Evolutionary conservation across 2,888 invertebrate species (phyloP), one percentile per base, ranked within the genome.

Genomic region (Hybos culiciformis): DNA sequence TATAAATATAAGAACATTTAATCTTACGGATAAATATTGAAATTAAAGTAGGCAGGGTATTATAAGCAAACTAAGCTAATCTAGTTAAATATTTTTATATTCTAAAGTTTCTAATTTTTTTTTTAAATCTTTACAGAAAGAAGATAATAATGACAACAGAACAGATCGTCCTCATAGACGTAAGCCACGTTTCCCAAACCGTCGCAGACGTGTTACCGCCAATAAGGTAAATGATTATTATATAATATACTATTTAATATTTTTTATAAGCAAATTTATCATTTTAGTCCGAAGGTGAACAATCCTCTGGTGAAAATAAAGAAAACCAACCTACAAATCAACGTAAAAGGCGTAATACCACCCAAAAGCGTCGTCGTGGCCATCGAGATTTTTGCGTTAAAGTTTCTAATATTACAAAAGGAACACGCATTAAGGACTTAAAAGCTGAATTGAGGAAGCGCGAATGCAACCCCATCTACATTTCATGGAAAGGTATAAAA

Each of bases 391-490:
- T 61, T 46, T 63, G 63, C 44, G 57, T 66, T 32, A 65, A 75
- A 70, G 74, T 85, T 42, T 77, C 79, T 12, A 84, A 84, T 58
- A 81, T 85, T 55, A 74, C 79, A 43, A 75, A 75, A 15, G 74
- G 72, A 47, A 78, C 80, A 11, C 72, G 83, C 48, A 77, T 84
- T 8, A 76, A 81, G 38, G 83, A 85, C 57, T 63, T 85, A 53
- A 84, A 84, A 58, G 73, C 75, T 39, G 84, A 82, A 26, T 64
- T 85, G 24, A 71, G 71, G 33, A 80, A 80, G 55, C 77, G 82
- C 52, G 80, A 82, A 37, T 79, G 84, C 43, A 81, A 80, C 56
- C 84, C 85, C 5, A 74, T 75, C 53, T 75, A 79, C 48, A 84
- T 85, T 63, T 75, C 78, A 42, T 85, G 85, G 85, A 76, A 75